Conservation (phyloP, 2,797 vertebrate species). For the Chelidonichthys spinosus region DNA sequence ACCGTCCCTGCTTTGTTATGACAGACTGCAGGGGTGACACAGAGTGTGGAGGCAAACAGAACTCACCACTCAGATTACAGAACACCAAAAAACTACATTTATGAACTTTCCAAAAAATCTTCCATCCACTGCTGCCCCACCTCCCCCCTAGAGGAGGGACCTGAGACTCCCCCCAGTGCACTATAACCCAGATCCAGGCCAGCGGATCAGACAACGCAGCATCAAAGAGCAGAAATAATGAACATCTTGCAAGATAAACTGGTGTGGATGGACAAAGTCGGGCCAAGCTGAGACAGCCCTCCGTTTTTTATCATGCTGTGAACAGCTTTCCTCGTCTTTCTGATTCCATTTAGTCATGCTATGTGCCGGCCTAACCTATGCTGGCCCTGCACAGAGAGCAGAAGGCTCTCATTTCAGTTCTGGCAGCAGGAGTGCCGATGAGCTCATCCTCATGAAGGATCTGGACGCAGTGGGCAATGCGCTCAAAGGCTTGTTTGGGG, state of each 20-base stretch:
- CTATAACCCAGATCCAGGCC: conserved; percentile 27
- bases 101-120: conserved; percentile 61
- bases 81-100: conserved; percentile 64
- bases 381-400: conserved; percentile 74
- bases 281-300: conserved; percentile 45
- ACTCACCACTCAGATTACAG: conserved; percentile 62
- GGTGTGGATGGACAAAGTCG: conserved; percentile 32
- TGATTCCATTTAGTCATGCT: conserved; percentile 80
- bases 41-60: conserved; percentile 55
- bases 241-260: conserved; percentile 32
- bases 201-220: conserved; percentile 26
- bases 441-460: conserved; percentile 81
- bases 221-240: conserved; percentile 39
- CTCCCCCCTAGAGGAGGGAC: conserved; percentile 23
- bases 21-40: conserved; percentile 68
- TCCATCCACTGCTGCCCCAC: conserved; percentile 35
- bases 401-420: conserved; percentile 81
- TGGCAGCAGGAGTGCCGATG: conserved; percentile 81
- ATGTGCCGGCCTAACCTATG: conserved; percentile 77
- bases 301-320: conserved; percentile 62
- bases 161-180: conserved; percentile 18
- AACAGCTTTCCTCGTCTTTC: conserved; percentile 72
- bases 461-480: conserved; percentile 76
- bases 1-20: conserved; percentile 75
- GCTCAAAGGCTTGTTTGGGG: conserved; percentile 70